Percentiles rank a stretch among this genome's conserved stretches.
Conservation (phyloP, 2,113 vertebrate species). For the Chlorodrepanis virens region DNA sequence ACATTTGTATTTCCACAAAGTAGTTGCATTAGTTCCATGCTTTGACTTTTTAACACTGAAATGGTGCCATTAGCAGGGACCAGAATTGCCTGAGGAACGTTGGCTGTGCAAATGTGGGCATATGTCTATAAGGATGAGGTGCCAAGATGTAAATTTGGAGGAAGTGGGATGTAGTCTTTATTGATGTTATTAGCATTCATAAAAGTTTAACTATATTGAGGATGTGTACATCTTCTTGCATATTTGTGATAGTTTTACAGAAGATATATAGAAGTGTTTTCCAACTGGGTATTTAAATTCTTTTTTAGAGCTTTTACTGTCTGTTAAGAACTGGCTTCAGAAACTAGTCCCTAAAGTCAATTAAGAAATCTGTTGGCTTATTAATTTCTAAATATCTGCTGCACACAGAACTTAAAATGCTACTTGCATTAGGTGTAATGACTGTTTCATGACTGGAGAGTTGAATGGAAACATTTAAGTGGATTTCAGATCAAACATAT, state of each 20-base stretch:
- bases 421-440: neutral
- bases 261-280: neutral
- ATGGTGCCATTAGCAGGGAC: neutral
- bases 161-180: neutral
- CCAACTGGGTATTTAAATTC: neutral
- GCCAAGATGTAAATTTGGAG: neutral
- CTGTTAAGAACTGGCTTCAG: neutral
- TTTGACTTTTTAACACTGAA: neutral
- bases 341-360: neutral
- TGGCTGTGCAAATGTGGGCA: fast-evolving
- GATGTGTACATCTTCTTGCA: neutral
- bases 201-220: neutral
- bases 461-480: neutral
- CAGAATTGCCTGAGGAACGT: neutral
- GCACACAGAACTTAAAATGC: neutral
- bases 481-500: neutral
- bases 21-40: neutral
- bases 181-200: neutral
- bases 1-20: neutral
- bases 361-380: neutral
- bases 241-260: neutral
- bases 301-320: neutral
- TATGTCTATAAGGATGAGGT: no score
- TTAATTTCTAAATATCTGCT: neutral
- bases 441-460: neutral